Evolutionary conservation across 1,140 invertebrate genomes (phyloP).

Genomic region (Ectropis grisescens): DNA sequence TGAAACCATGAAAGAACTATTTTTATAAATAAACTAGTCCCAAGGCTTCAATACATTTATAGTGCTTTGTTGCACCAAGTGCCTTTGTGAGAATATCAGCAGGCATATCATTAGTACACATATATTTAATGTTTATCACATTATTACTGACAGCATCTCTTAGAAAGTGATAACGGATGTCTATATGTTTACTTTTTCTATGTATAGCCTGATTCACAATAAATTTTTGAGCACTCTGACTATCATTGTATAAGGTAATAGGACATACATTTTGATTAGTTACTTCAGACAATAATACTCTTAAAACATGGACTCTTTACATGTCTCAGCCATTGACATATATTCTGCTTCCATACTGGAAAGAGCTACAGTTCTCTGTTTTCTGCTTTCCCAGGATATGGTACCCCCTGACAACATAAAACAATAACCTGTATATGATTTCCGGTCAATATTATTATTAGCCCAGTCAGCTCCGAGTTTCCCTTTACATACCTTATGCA

Average conservation of each 20-base stretch:
- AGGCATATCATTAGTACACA: background rate
- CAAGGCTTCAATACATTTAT: too few relatives aligned
- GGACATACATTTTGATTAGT: background rate
- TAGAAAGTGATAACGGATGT: too few relatives aligned
- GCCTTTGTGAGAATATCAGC: too few relatives aligned
- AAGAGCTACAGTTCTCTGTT: too few relatives aligned
- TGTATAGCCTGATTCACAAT: background rate
- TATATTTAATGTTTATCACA: background rate
- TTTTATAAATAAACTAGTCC: too few relatives aligned
- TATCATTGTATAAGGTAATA: background rate
- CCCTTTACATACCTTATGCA: conserved; percentile 6
- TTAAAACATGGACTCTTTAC: background rate
- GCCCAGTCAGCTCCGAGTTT: conserved; percentile 7
- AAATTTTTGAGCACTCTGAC: background rate
- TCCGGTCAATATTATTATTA: conserved; percentile 10
- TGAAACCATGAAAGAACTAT: too few relatives aligned
- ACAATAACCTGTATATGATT: background rate
- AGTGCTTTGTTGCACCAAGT: too few relatives aligned
- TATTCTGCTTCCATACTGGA: too few relatives aligned
- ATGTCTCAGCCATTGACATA: background rate
- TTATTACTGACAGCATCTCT: background rate
- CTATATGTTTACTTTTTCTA: background rate
- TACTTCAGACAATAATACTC: background rate
- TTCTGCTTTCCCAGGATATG: background rate
- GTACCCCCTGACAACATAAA: background rate